Evolutionary conservation across 2,797 vertebrate genomes (phyloP), one percentile per base, ranked within the genome.

Genomic region (Cuculus canorus): DNA sequence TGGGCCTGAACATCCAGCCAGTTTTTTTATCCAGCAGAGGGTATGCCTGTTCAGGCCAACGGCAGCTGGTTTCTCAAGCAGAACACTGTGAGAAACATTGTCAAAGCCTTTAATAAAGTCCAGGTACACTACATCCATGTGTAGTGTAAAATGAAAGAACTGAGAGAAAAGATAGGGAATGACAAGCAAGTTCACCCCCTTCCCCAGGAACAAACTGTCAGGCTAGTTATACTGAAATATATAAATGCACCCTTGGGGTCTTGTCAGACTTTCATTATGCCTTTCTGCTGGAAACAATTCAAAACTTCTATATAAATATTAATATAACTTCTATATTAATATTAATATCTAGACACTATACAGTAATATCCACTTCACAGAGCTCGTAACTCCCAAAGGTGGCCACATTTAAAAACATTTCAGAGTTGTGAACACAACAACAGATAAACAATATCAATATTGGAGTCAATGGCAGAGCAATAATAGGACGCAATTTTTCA

Each of bases 261-360:
- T 83, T 83, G 76, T 77, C 83, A 90, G 72, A 91, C 80, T 89
- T 89, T 93, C 79, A 92, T 93, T 82, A 76, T 1, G 13, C 39
- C 61, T 50, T 95, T 83, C 88, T 89, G 47, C 57, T 37, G 37
- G 82, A 88, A 95, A 93, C 47, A 82, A 64, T 35, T 94, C 50
- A 75, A 82, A 91, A 69, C 33, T 69, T 56, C 24, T 39, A 17
- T 39, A 83, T 57, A 83, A 93, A 90, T 92, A 95, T 91, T 90
- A 69, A 81, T 88, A 47, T 39, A 91, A 69, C 33, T 69, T 56
- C 24, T 35, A 17, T 39, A 83, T 57, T 83, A 93, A 90, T 92
- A 95, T 91, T 90, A 69, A 81, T 88, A 47, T 43, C n/a, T 53
- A 68, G 28, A 53, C 41, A 80, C 18, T 9, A 68, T 16, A 64